Evolutionary conservation across 2,888 invertebrate genomes (phyloP).

Genomic region (Syritta pipiens): DNA sequence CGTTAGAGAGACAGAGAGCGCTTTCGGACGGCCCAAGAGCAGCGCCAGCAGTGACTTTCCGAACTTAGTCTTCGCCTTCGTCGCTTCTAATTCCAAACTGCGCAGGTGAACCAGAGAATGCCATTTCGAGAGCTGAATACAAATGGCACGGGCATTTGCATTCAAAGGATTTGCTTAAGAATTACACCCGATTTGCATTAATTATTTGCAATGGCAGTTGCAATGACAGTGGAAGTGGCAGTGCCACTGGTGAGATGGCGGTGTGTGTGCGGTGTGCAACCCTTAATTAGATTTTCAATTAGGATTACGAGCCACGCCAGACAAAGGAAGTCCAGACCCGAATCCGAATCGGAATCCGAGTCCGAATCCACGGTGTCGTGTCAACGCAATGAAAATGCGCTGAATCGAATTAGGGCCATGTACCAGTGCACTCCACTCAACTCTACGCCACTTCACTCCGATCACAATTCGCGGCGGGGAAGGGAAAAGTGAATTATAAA

Average conservation of each 20-base stretch:
- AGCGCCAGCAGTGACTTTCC: no score
- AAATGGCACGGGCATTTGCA: constrained; percentile 58
- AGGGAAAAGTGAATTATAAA: constrained; percentile 42
- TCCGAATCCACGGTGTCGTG: constrained; percentile 19
- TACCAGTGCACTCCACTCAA: constrained; percentile 31
- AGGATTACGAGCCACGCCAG: constrained; percentile 38
- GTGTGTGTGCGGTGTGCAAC: constrained; percentile 27
- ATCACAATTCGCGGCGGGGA: no score
- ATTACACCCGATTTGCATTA: constrained; percentile 51
- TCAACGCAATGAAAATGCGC: constrained; percentile 16
- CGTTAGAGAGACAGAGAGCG: constrained; percentile 59
- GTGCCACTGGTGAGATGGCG: no score
- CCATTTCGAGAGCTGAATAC: constrained; percentile 24
- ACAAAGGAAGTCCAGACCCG: constrained; percentile 44
- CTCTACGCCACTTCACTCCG: no score
- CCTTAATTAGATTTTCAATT: constrained; percentile 69
- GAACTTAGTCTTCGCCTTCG: no score
- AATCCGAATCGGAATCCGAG: background rate
- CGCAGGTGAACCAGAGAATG: constrained; percentile 46
- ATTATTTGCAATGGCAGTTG: constrained; percentile 32
- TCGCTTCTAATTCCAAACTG: constrained; percentile 45
- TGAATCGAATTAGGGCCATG: constrained; percentile 61
- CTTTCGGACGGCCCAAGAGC: constrained; percentile 41
- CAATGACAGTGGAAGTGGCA: no score
- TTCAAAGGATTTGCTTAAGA: constrained; percentile 55